Conservation (phyloP, 2,113 vertebrate genomes). For the Hydrolagus affinis region DNA sequence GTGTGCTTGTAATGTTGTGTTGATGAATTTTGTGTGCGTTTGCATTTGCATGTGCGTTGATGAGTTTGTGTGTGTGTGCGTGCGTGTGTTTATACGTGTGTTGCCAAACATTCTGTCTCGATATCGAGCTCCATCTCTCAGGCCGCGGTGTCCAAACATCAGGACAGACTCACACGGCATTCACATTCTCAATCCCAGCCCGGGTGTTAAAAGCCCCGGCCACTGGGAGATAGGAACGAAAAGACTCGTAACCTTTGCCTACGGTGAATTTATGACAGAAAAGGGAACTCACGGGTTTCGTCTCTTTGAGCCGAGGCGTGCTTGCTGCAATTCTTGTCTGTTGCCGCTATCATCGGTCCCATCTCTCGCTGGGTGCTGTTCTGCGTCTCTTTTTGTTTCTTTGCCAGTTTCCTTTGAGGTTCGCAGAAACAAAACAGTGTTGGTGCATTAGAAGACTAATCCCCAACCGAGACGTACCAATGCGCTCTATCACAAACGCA, state of each 20-base stretch:
- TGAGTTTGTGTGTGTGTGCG: no score
- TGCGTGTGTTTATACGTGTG: no score
- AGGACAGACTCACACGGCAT: not conserved
- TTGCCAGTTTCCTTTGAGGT: conserved; percentile 85
- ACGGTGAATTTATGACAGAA: not conserved
- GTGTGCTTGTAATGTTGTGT: no score
- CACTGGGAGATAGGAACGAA: not conserved
- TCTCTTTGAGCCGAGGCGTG: conserved; percentile 84
- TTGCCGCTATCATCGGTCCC: conserved; percentile 72
- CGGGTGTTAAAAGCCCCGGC: not conserved
- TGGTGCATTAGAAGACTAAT: conserved; percentile 36
- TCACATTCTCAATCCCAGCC: not conserved
- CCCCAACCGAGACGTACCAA: no score
- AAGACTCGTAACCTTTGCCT: not conserved
- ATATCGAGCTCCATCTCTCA: not conserved
- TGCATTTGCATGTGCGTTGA: no score
- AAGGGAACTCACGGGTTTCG: conserved; percentile 57
- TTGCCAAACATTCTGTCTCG: no score
- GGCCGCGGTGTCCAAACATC: not conserved
- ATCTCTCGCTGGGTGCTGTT: conserved; percentile 92
- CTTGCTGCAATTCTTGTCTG: conserved; percentile 76
- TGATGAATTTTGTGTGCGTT: no score
- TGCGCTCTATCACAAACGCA: no score
- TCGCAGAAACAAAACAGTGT: conserved; percentile 54
- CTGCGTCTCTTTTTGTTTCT: conserved; percentile 96